Evolutionary conservation across 2,888 invertebrate species (phyloP).

Genomic region (Keiferia lycopersicella): DNA sequence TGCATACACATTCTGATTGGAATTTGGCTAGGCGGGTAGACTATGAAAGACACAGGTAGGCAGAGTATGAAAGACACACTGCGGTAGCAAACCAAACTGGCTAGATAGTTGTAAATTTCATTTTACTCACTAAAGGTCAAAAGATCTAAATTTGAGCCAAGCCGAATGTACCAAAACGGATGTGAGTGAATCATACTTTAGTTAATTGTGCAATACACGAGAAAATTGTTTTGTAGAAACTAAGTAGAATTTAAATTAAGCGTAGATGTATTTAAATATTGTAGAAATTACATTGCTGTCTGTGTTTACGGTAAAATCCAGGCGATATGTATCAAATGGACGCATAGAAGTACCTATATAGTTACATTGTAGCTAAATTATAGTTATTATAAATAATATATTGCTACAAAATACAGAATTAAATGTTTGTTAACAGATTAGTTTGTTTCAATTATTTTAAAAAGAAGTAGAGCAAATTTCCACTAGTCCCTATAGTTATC

Average conservation of each 20-base stretch:
- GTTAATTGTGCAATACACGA: constrained; percentile 73
- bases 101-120: background rate
- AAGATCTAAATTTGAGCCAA: background rate
- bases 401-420: constrained; percentile 76
- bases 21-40: background rate
- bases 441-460: constrained; percentile 43
- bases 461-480: background rate
- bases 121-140: background rate
- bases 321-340: constrained; percentile 45
- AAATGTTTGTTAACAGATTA: constrained; percentile 78
- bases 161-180: background rate
- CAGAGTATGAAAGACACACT: too few species aligned
- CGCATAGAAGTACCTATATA: constrained; percentile 57
- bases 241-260: constrained; percentile 39
- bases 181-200: constrained; percentile 23
- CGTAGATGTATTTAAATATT: constrained; percentile 52
- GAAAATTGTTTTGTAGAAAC: constrained; percentile 60
- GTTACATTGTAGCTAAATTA: constrained; percentile 74
- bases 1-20: background rate
- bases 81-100: too few species aligned
- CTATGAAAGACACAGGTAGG: too few species aligned
- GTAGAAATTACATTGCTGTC: constrained; percentile 63
- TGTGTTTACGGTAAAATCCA: constrained; percentile 57
- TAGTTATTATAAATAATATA: constrained; percentile 80
- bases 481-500: too few species aligned